These are phyloP conservation scores for Cephus runcator DNA, from an alignment of 2,888 invertebrate genomes.

Conservation along the genomic window DNA sequence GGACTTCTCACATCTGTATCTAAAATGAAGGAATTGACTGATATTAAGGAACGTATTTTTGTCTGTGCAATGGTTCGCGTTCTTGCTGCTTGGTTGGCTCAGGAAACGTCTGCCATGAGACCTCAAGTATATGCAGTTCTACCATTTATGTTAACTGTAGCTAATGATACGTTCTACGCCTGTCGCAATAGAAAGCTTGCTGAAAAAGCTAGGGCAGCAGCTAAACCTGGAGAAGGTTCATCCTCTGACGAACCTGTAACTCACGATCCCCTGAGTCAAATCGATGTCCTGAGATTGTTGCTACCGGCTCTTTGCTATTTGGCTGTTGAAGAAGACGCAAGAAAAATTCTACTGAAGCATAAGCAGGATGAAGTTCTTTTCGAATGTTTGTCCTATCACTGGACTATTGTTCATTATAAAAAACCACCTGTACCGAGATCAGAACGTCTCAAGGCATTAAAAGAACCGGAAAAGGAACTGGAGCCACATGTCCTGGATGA, in stretches of 20 bases:
- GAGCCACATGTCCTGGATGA: constrained; percentile 80
- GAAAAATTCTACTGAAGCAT: constrained; percentile 80
- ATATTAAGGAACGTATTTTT: constrained; percentile 79
- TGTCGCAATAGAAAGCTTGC: constrained; percentile 74
- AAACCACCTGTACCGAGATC: constrained; percentile 84
- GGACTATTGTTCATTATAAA: constrained; percentile 88
- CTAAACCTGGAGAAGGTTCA: constrained; percentile 59
- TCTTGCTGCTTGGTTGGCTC: constrained; percentile 88
- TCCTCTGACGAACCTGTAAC: constrained; percentile 51
- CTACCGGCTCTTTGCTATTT: constrained; percentile 91
- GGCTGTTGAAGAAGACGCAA: constrained; percentile 88
- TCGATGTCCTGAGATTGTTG: constrained; percentile 83
- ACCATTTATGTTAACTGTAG: constrained; percentile 83
- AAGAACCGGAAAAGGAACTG: constrained; percentile 80
- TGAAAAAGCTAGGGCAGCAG: constrained; percentile 74
- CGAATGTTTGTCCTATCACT: constrained; percentile 84
- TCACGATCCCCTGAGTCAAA: constrained; percentile 69
- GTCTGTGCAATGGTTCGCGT: constrained; percentile 88
- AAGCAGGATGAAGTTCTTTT: constrained; percentile 85
- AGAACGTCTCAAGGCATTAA: constrained; percentile 79
- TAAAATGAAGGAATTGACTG: constrained; percentile 76
- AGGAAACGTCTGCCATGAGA: constrained; percentile 89
- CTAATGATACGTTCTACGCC: constrained; percentile 86
- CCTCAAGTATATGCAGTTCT: constrained; percentile 83
- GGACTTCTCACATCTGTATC: constrained; percentile 79